Evolutionary conservation across 1,140 invertebrate species (phyloP).

Genomic region (Nylanderia fulva): DNA sequence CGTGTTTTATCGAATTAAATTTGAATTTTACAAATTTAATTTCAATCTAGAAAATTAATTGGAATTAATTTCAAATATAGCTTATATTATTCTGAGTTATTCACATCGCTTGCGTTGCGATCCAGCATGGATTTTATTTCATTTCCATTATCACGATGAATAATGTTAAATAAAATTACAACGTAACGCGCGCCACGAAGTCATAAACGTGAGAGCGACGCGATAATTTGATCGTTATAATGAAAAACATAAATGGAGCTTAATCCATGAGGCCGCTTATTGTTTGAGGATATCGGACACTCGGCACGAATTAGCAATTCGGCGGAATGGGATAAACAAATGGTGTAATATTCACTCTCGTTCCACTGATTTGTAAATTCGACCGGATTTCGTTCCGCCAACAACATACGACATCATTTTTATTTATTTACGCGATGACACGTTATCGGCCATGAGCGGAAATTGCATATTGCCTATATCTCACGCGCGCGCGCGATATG

Average conservation of each 20-base stretch:
- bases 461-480: conserved; percentile 60
- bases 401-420: conserved; percentile 56
- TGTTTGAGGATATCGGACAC: conserved; percentile 54
- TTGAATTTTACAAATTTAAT: conserved; percentile 4
- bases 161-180: conserved; percentile 50
- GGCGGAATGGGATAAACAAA: conserved; percentile 57
- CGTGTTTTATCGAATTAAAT: background rate
- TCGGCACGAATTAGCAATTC: conserved; percentile 55
- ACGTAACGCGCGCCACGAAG: conserved; percentile 31
- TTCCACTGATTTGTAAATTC: conserved; percentile 54
- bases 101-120: background rate
- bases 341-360: conserved; percentile 56
- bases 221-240: conserved; percentile 55
- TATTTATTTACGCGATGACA: conserved; percentile 62
- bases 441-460: conserved; percentile 46
- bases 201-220: conserved; percentile 41
- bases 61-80: conserved; percentile 13
- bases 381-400: conserved; percentile 51
- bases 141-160: conserved; percentile 39
- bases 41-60: conserved; percentile 12
- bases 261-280: conserved; percentile 47
- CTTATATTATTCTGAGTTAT: conserved; percentile 35
- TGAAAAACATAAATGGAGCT: conserved; percentile 58
- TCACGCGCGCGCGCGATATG: background rate
- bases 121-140: conserved; percentile 7